phyloP scores from a whole-genome alignment of 2,113 vertebrate genomes.

The Petrocephalus microphthalmus region DNA sequence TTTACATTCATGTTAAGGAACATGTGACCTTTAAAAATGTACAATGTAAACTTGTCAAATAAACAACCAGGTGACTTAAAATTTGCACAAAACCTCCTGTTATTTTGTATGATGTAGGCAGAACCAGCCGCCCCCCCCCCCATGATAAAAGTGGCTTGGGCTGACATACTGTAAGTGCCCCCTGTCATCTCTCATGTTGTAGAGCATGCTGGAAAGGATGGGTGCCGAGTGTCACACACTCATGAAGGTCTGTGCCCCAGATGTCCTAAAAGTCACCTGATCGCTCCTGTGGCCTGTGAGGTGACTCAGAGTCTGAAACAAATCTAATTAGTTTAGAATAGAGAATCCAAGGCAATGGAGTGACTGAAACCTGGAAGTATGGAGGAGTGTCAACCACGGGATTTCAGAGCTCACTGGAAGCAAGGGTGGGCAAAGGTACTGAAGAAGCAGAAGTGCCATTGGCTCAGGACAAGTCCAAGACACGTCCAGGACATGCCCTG shows the following conservation, averaged over 20 bases:
- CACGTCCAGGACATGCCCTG: background rate
- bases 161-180: slow-evolving; percentile 17
- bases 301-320: background rate
- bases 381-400: background rate
- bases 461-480: background rate
- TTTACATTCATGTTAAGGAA: slow-evolving; percentile 65
- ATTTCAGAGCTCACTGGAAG: background rate
- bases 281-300: background rate
- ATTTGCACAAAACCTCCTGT: slow-evolving; percentile 77
- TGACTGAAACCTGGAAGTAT: background rate
- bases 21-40: slow-evolving; percentile 66
- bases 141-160: background rate
- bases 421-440: background rate
- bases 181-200: background rate
- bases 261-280: background rate
- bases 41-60: slow-evolving; percentile 63
- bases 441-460: background rate
- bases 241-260: background rate
- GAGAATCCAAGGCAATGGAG: background rate
- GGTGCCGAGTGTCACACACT: background rate
- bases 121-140: background rate
- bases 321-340: background rate
- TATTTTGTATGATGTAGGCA: background rate
- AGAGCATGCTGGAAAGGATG: background rate
- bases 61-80: slow-evolving; percentile 59